Conservation (phyloP, 2,797 vertebrate species). For the Rhinogobio ventralis region DNA sequence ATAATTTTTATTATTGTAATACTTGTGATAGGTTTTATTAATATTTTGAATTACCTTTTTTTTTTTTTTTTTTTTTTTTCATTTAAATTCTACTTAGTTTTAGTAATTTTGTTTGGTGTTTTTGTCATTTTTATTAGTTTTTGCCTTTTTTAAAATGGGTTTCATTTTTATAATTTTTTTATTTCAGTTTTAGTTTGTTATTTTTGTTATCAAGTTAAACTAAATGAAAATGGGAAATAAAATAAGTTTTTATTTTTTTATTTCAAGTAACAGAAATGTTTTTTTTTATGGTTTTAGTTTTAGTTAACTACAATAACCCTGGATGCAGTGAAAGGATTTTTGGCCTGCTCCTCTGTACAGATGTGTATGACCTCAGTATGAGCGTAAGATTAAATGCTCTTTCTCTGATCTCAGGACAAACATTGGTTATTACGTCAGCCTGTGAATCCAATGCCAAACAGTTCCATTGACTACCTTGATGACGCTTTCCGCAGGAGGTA, state of each 20-base stretch:
- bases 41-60: background rate
- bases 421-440: slow-evolving; percentile 85
- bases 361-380: background rate
- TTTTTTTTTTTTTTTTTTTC: background rate
- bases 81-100: background rate
- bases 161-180: background rate
- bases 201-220: background rate
- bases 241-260: too few relatives aligned
- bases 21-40: background rate
- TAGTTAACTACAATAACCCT: too few relatives aligned
- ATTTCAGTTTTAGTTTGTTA: background rate
- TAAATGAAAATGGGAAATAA: too few relatives aligned
- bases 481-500: slow-evolving; percentile 77
- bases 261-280: too few relatives aligned
- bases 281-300: too few relatives aligned
- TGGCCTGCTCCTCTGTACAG: background rate
- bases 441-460: slow-evolving; percentile 77
- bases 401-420: slow-evolving; percentile 73
- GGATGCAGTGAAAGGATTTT: too few relatives aligned
- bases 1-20: too few relatives aligned
- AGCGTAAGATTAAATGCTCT: background rate
- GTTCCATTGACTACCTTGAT: slow-evolving; percentile 76
- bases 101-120: background rate
- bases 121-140: background rate
- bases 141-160: background rate